Percentiles rank a stretch among this genome's conserved stretches.
Conservation (phyloP, 2,113 vertebrate genomes). For the Melanerpes formicivorus region DNA sequence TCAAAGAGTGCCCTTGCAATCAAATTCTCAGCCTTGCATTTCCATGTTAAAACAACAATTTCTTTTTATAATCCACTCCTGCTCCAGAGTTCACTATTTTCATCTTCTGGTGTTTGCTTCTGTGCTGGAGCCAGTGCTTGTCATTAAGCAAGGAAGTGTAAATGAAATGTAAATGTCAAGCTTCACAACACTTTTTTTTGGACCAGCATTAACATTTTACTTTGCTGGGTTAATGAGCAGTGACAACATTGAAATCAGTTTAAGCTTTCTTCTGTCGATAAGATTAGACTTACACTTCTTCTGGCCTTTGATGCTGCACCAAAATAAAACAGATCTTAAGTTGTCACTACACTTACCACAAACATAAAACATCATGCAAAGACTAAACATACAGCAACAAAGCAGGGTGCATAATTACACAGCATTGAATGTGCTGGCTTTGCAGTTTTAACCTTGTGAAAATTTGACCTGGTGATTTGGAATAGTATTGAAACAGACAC, state of each 20-base stretch:
- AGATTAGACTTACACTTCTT: neutral
- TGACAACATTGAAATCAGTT: neutral
- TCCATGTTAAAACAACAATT: neutral
- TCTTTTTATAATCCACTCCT: neutral
- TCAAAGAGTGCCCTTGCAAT: neutral
- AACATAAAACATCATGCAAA: neutral
- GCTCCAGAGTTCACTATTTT: neutral
- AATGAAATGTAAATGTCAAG: neutral
- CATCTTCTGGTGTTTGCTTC: neutral
- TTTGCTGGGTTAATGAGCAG: neutral
- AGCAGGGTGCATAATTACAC: neutral
- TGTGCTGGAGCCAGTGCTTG: neutral
- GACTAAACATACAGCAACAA: neutral
- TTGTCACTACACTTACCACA: neutral
- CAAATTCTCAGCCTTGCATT: neutral
- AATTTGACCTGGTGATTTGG: neutral
- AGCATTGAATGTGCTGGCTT: neutral
- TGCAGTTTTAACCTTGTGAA: neutral
- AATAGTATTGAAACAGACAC: neutral
- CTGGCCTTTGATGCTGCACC: neutral
- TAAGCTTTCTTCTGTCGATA: neutral
- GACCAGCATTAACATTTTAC: neutral
- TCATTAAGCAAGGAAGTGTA: neutral
- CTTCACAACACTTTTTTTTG: neutral
- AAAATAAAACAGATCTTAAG: neutral